Conservation (phyloP, 2,888 invertebrate species). For the Ophion obscuratus region DNA sequence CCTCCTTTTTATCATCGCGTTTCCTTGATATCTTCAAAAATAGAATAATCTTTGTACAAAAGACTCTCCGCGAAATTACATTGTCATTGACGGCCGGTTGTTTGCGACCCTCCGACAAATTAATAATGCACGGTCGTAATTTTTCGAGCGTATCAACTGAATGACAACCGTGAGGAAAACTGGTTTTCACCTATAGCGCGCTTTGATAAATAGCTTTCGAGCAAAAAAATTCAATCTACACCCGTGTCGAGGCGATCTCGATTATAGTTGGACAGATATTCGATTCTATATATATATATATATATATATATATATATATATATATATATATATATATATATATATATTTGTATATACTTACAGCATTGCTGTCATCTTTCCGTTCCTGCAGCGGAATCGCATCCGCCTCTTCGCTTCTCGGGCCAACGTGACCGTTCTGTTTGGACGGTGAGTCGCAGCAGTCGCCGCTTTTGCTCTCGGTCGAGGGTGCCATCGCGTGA, state of each 20-base stretch:
- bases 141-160: not conserved
- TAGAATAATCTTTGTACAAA: not conserved
- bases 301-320: no score
- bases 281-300: no score
- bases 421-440: conserved; percentile 84
- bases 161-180: not conserved
- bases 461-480: conserved; percentile 63
- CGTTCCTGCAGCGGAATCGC: conserved; percentile 67
- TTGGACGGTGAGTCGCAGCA: conserved; percentile 53
- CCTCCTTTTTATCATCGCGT: not conserved
- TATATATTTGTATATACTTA: conserved; percentile 73
- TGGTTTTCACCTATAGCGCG: not conserved
- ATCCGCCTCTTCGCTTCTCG: conserved; percentile 76
- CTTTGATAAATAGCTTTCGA: not conserved
- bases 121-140: not conserved
- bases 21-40: not conserved
- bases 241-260: not conserved
- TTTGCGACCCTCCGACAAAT: no score
- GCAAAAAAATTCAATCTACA: not conserved
- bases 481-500: conserved; percentile 67
- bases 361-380: conserved; percentile 84
- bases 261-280: not conserved
- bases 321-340: no score
- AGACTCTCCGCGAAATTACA: not conserved
- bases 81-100: not conserved